A percentile compares a stretch with the other conserved stretches of the same genome.
These are phyloP conservation scores for Ceratotherium simum DNA, from an alignment of 2,113 vertebrate species.

Conservation along the genomic window DNA sequence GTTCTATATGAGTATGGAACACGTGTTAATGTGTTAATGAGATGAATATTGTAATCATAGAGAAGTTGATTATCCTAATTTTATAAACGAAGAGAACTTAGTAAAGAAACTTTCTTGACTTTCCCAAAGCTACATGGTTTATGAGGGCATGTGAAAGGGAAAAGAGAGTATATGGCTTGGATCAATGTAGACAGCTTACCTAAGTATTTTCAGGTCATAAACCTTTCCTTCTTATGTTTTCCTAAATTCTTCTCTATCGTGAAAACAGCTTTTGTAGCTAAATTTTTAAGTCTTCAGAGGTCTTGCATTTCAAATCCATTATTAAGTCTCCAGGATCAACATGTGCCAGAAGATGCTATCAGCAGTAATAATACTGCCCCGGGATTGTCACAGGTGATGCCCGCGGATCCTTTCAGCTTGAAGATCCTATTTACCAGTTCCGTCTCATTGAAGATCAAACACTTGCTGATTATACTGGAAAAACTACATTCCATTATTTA, in stretches of 20 bases:
- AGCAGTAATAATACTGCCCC: rapidly evolving
- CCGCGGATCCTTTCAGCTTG: not conserved
- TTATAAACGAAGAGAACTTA: not conserved
- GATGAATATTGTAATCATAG: not conserved
- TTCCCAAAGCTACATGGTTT: not conserved
- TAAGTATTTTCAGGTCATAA: not conserved
- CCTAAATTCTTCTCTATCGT: not conserved
- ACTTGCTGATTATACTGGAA: not conserved
- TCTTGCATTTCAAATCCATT: not conserved
- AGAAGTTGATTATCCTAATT: not conserved
- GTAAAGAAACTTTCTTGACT: not conserved
- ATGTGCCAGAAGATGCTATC: not conserved
- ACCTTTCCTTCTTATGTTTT: not conserved
- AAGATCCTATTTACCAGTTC: not conserved
- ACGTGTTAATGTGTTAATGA: not conserved
- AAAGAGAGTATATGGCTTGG: not conserved
- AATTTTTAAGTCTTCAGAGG: not conserved
- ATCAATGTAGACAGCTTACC: not conserved
- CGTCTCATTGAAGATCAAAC: not conserved
- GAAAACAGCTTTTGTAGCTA: not conserved
- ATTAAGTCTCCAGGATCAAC: not conserved
- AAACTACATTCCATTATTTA: not conserved
- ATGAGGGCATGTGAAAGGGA: not conserved
- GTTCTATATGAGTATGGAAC: not conserved
- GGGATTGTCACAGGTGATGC: rapidly evolving